Percentiles rank a stretch among this genome's conserved stretches.
Evolutionary conservation across 1,140 invertebrate species (phyloP).

Genomic region (Scaptomyza hsui): DNA sequence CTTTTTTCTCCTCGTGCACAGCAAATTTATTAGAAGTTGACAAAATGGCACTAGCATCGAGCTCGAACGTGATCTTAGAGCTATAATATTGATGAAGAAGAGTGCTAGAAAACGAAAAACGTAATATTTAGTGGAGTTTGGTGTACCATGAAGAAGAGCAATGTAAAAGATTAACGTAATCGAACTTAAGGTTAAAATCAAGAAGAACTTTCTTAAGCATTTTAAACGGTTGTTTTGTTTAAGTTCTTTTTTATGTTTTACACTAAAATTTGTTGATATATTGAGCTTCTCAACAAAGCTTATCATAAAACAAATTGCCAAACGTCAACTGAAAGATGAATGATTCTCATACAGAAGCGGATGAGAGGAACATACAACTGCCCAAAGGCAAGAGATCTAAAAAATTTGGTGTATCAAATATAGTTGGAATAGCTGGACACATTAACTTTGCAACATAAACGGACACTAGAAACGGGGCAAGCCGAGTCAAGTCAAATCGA

Average conservation of each 20-base stretch:
- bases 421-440: constrained; percentile 53
- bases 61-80: constrained; percentile 39
- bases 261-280: too few relatives aligned
- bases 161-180: constrained; percentile 25
- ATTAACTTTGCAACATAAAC: constrained; percentile 57
- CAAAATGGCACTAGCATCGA: constrained; percentile 34
- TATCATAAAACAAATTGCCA: too few relatives aligned
- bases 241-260: too few relatives aligned
- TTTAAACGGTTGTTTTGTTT: too few relatives aligned
- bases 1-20: constrained; percentile 14
- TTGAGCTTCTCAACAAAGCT: too few relatives aligned
- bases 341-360: constrained; percentile 1
- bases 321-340: too few relatives aligned
- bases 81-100: constrained; percentile 16
- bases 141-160: neutral
- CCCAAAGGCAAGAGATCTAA: neutral
- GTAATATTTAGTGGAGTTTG: neutral
- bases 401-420: constrained; percentile 45
- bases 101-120: neutral
- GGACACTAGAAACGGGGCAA: constrained; percentile 36
- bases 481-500: constrained; percentile 29
- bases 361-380: constrained; percentile 43
- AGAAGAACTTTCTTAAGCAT: too few relatives aligned
- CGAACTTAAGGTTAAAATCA: neutral
- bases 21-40: constrained; percentile 59